These are phyloP conservation scores for Megaceryle torquata DNA, from an alignment of 2,113 vertebrate species.

Conservation along the genomic window DNA sequence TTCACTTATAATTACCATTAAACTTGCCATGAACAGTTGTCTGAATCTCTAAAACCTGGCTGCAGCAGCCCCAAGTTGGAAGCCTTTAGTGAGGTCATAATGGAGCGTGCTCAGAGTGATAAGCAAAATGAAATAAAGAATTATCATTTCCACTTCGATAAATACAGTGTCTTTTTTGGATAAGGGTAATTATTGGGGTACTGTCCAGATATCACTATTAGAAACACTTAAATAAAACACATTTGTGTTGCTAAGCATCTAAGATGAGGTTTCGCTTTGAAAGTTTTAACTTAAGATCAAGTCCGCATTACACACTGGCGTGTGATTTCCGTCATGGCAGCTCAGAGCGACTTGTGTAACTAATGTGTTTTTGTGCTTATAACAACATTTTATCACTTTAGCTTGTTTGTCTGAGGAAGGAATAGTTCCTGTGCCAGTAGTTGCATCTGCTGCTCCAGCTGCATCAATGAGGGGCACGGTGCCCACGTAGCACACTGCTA, in stretches of 20 bases:
- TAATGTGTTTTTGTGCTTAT: neutral
- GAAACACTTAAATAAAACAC: neutral
- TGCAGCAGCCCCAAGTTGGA: neutral
- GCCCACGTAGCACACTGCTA: neutral
- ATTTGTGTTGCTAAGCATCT: neutral
- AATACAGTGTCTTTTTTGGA: neutral
- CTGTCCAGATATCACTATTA: neutral
- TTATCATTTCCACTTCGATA: neutral
- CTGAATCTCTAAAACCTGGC: neutral
- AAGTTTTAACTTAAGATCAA: neutral
- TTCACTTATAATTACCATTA: neutral
- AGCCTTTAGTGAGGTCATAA: neutral
- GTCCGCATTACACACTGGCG: neutral
- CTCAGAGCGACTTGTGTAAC: neutral
- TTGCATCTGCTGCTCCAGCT: conserved; percentile 56
- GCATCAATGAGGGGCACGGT: neutral
- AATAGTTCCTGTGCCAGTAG: conserved; percentile 18
- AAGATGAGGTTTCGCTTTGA: neutral
- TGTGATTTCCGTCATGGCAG: neutral
- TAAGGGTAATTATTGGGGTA: neutral
- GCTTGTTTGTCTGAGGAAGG: conserved; percentile 50
- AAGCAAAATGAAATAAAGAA: neutral
- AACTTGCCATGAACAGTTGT: neutral
- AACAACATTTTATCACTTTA: conserved; percentile 39
- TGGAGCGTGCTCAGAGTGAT: neutral